Percentiles rank a stretch among this genome's conserved stretches.
Conservation (phyloP, 2,113 vertebrate species). For the Fregata magnificens region DNA sequence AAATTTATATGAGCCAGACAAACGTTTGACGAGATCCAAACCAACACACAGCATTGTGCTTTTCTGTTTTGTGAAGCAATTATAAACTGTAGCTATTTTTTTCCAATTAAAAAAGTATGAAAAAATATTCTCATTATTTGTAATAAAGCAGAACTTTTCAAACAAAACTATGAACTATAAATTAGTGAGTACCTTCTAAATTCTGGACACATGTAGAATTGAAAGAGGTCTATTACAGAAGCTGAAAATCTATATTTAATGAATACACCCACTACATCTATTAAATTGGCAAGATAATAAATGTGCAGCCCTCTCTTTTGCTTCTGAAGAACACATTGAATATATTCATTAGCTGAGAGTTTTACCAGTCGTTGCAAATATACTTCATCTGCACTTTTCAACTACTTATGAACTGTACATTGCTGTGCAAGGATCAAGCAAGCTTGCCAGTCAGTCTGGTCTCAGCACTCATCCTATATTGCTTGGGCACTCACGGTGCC, state of each 20-base stretch:
- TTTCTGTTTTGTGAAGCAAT: neutral
- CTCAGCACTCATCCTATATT: neutral
- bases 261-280: neutral
- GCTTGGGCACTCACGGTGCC: neutral
- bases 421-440: neutral
- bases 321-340: neutral
- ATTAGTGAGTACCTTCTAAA: neutral
- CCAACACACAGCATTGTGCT: neutral
- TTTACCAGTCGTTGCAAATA: neutral
- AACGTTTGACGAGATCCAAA: neutral
- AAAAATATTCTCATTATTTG: neutral
- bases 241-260: constrained; percentile 13
- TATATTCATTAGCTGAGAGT: neutral
- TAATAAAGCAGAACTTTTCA: constrained; percentile 1
- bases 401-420: neutral
- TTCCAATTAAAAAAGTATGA: neutral
- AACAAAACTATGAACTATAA: neutral
- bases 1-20: neutral
- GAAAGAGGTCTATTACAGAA: constrained; percentile 9
- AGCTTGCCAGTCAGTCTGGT: neutral
- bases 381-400: neutral
- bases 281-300: constrained; percentile 20
- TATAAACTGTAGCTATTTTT: neutral
- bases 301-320: neutral
- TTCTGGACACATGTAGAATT: neutral